phyloP scores from a whole-genome alignment of 1,140 invertebrate species.

The Cyrtorhinus lividipennis region DNA sequence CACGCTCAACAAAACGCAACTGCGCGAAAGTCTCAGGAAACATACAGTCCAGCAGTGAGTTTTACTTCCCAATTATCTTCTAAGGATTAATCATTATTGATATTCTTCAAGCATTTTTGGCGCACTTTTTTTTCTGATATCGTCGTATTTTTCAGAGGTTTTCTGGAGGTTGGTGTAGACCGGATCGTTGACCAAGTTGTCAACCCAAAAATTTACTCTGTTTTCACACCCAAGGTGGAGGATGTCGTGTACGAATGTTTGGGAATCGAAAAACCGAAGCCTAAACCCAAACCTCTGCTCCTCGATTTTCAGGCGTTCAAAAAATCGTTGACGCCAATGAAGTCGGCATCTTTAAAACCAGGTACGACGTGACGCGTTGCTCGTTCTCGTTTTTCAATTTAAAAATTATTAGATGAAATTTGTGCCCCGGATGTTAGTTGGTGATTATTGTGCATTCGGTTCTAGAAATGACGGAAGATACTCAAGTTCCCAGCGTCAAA shows the following conservation, averaged over 20 bases:
- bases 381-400: too few species aligned
- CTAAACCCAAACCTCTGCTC: neutral
- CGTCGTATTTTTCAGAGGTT: conserved; percentile 46
- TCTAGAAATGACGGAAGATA: conserved; percentile 23
- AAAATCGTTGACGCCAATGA: neutral
- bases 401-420: too few species aligned
- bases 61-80: too few species aligned
- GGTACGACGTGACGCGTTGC: too few species aligned
- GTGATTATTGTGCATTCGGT: too few species aligned
- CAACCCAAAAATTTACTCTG: conserved; percentile 70
- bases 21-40: conserved; percentile 73
- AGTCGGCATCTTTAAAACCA: neutral
- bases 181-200: conserved; percentile 90
- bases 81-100: too few species aligned
- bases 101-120: neutral
- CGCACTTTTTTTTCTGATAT: neutral
- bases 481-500: conserved; percentile 29
- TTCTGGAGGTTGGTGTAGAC: conserved; percentile 61
- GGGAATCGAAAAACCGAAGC: conserved; percentile 44
- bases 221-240: conserved; percentile 81
- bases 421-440: too few species aligned
- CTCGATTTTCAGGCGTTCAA: neutral
- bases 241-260: conserved; percentile 76
- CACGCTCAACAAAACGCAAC: conserved; percentile 80
- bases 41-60: conserved; percentile 72